phyloP scores from a whole-genome alignment of 2,113 vertebrate species.

The Mesembrinibis cayennensis region DNA sequence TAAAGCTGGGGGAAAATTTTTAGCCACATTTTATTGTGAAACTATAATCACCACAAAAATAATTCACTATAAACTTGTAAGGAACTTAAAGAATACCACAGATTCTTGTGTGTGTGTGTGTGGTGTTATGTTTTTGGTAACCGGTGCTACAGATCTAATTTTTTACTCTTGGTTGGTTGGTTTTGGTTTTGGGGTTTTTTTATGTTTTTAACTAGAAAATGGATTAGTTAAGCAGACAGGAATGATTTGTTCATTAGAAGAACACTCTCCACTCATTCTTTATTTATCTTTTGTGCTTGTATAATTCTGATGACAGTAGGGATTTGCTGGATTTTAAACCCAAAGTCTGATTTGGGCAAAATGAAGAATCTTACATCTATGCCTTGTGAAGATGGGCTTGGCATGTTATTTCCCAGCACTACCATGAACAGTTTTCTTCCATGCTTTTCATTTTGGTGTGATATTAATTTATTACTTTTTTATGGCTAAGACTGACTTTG shows the following conservation, averaged over 20 bases:
- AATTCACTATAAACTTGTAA: not conserved
- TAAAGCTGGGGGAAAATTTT: not conserved
- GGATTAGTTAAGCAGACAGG: not conserved
- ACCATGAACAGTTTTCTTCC: not conserved
- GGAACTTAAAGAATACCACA: not conserved
- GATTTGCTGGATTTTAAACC: not conserved
- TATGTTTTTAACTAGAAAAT: not conserved
- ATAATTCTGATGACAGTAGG: not conserved
- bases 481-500: not conserved
- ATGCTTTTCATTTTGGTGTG: not conserved
- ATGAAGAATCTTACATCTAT: not conserved
- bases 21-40: not conserved
- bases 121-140: not conserved
- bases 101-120: accelerated
- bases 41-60: not conserved
- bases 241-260: not conserved
- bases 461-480: not conserved
- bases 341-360: not conserved
- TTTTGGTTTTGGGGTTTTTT: not conserved
- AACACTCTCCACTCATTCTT: not conserved
- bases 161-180: accelerated
- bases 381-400: not conserved
- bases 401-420: not conserved
- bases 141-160: not conserved
- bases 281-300: not conserved